Conservation (phyloP, 1,140 invertebrate species). For the Tetragnatha versicolor region DNA sequence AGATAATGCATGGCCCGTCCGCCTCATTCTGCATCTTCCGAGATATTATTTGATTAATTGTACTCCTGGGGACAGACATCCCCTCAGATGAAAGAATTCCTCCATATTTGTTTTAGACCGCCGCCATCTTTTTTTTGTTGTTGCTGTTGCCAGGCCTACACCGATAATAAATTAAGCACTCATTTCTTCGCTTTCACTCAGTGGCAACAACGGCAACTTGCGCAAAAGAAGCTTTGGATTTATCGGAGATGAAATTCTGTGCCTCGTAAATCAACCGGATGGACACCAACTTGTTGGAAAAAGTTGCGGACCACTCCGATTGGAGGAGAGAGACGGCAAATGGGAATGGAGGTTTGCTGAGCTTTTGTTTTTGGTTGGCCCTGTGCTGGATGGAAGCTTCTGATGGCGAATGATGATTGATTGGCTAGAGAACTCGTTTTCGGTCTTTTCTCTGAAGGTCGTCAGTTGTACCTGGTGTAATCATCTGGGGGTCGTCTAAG, state of each 20-base stretch:
- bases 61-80: neutral
- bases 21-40: neutral
- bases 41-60: constrained; percentile 35
- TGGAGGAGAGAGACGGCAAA: too few relatives aligned
- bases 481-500: too few relatives aligned
- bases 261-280: constrained; percentile 16
- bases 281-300: constrained; percentile 12
- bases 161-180: constrained; percentile 36
- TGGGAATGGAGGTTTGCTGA: too few relatives aligned
- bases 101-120: neutral
- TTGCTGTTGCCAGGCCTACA: neutral
- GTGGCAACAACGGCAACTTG: constrained; percentile 14
- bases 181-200: constrained; percentile 28
- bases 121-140: neutral
- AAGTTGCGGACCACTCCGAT: too few relatives aligned
- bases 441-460: too few relatives aligned
- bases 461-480: too few relatives aligned
- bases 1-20: neutral
- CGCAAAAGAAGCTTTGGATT: constrained; percentile 13
- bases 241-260: constrained; percentile 11
- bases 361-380: too few relatives aligned
- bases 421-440: too few relatives aligned
- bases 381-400: too few relatives aligned
- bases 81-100: neutral
- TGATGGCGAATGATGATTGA: too few relatives aligned